Percentiles rank a stretch among this genome's conserved stretches.
These are phyloP conservation scores for Scophthalmus maximus DNA, from an alignment of 2,113 vertebrate species.

Conservation along the genomic window DNA sequence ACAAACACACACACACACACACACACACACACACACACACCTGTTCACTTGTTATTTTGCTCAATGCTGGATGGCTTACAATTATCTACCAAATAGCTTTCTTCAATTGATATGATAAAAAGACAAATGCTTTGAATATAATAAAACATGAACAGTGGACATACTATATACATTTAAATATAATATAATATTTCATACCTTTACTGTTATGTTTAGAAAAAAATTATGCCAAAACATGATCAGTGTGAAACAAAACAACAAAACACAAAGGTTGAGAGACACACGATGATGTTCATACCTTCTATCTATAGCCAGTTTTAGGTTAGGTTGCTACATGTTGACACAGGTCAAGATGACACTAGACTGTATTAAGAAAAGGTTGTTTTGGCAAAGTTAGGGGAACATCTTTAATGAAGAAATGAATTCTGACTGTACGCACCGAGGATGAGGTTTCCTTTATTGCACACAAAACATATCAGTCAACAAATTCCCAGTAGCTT, in stretches of 20 bases:
- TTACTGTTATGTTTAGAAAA: neutral
- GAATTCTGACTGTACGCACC: neutral
- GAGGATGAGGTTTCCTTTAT: neutral
- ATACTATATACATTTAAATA: neutral
- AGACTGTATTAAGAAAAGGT: constrained; percentile 1
- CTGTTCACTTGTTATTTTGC: constrained; percentile 36
- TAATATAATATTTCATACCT: neutral
- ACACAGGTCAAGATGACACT: constrained; percentile 43
- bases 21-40: constrained; percentile 40
- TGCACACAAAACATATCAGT: neutral
- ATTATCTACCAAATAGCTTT: constrained; percentile 21
- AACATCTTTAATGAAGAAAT: neutral
- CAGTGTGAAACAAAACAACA: neutral
- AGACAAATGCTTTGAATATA: neutral
- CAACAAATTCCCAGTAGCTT: neutral
- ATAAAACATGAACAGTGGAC: neutral
- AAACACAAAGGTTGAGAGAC: neutral
- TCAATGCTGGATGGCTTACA: constrained; percentile 39
- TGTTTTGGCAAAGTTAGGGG: neutral
- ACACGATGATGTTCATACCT: constrained; percentile 13
- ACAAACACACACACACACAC: constrained; percentile 31
- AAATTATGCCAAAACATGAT: constrained; percentile 3
- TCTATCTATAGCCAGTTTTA: constrained; percentile 31
- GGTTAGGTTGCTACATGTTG: constrained; percentile 7
- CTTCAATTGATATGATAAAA: neutral